A percentile compares a stretch with the other conserved stretches of the same genome.
These are phyloP conservation scores for Triops cancriformis DNA, from an alignment of 1,140 invertebrate species.

Conservation along the genomic window DNA sequence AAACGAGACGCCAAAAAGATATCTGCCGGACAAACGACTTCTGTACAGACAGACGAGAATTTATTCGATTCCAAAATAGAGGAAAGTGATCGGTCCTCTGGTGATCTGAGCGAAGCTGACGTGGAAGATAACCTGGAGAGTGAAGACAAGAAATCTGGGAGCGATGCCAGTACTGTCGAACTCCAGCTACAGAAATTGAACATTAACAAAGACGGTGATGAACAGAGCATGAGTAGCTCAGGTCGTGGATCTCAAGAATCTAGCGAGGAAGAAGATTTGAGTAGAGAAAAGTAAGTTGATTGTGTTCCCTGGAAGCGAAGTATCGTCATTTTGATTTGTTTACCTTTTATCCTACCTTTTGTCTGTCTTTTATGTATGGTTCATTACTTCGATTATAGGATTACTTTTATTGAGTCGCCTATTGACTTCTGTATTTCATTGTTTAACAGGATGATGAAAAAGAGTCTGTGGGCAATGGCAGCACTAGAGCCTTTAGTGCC, in stretches of 20 bases:
- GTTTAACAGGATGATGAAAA: not conserved
- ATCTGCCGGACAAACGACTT: not conserved
- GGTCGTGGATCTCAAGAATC: not conserved
- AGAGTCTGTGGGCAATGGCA: constrained; percentile 35
- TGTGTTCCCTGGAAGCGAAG: too few species aligned
- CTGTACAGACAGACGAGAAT: constrained; percentile 28
- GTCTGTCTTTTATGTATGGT: too few species aligned
- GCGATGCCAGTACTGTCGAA: constrained; percentile 27
- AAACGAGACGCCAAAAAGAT: constrained; percentile 28
- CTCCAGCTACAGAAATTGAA: not conserved
- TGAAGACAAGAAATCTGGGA: constrained; percentile 33
- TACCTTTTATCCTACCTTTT: constrained; percentile 36
- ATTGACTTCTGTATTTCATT: not conserved
- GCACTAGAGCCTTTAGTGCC: constrained; percentile 33
- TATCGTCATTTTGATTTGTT: too few species aligned
- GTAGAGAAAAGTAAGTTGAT: constrained; percentile 31
- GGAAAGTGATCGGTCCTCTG: constrained; percentile 7
- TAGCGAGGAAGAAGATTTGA: not conserved
- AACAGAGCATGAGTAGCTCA: not conserved
- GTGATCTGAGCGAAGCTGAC: constrained; percentile 58
- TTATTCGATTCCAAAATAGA: constrained; percentile 21
- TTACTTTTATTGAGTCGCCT: not conserved
- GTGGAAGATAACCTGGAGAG: constrained; percentile 68
- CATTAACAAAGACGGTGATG: not conserved
- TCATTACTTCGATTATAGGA: too few species aligned